Base-by-base conservation (phyloP, 2,113 vertebrate genomes). In the Galeopterus variegatus region DNA sequence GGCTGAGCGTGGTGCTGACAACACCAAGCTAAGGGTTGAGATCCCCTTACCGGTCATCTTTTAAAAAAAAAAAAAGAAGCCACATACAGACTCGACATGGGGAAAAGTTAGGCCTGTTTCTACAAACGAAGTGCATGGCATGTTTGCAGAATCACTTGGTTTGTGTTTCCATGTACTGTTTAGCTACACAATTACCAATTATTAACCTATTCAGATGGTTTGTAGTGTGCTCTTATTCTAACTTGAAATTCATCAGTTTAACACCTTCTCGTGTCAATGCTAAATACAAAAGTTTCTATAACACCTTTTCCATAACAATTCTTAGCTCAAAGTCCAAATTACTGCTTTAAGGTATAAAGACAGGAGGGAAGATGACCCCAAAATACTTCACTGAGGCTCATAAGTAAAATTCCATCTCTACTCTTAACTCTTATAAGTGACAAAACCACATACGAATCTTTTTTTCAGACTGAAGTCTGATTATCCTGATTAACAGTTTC, bases 171-270 rank as follows among this genome's bases (percentile, higher is more conserved):
- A 17, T 10, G 26, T 52, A 85, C 69, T 50, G 6, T 72, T 89
- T 31, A 56, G 56, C 56, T 36, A 64, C 23, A 94, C 4, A 24
- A 52, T 52, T 58, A 65, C 24, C 36, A 84, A 48, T 77, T 56
- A 90, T 76, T 95, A 92, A 77, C 33, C 90, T 90, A 72, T 33
- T 85, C 48, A 6, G 26, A 96, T 84, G 23, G 24, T 12, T 89
- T 94, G 86, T 4, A 41, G 31, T 84, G 80, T 79, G 10, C 12
- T 96, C 96, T 73, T 86, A 76, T 81, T 97, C 48, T 65, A 64
- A 86, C 54, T 81, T 79, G 70, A 96, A 28, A 45, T 96, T 94
- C 89, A 96, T 92, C 80, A 72, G 26, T 65, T 84, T 86, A 95
- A 89, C 52, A 87, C 8, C 26, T 92, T 80, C 17, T 31, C 11